Evolutionary conservation across 2,113 vertebrate species (phyloP), one percentile per base, ranked within the genome.

Genomic region (Paratilapia polleni): DNA sequence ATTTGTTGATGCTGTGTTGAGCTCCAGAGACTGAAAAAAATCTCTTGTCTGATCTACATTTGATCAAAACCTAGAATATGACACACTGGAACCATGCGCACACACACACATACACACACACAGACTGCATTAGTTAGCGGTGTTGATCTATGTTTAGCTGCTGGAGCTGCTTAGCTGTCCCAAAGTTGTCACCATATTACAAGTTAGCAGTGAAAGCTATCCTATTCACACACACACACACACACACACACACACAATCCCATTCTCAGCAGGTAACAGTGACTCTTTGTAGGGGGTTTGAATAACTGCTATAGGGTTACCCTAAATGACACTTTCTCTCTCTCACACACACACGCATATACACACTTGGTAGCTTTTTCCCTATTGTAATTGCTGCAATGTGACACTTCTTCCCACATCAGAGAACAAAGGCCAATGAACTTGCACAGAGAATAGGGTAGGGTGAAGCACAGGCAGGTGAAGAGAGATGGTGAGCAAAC

Each of bases 301-400:
- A 92, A 93, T 92, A 84, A 92, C 91, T 90, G 82, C 86, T 91
- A 89, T 94, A 90, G 89, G 81, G 90, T 94, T 95, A 93, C 93
- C 66, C 84, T 84, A 77, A 91, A 87, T 91, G 77, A 61, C 84
- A 73, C 79, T 80, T 75, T 87, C 78, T 68, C 78, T 77, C 59
- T 9, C 76, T 47, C 58, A 58, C 47, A 54, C 78, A 7, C 77
- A 52, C 47, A 78, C 75, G 78, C 31, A 74, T 41, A 79, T 78
- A 86, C 73, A 79, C 68, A 70, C 81, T 75, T 28, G 20, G 68
- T 84, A 36, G 26, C 77, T 73, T 83, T 93, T 78, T 86, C 81
- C 56, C 77, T 77, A 66, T 94, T 91, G 64, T 91, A 88, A 92
- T 90, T 88, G 81, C 83, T 88, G 93, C 86, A 94, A 93, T 86